Evolutionary conservation across 2,113 vertebrate genomes (phyloP), one percentile per base, ranked within the genome.

Genomic region (Deroptyus accipitrinus): DNA sequence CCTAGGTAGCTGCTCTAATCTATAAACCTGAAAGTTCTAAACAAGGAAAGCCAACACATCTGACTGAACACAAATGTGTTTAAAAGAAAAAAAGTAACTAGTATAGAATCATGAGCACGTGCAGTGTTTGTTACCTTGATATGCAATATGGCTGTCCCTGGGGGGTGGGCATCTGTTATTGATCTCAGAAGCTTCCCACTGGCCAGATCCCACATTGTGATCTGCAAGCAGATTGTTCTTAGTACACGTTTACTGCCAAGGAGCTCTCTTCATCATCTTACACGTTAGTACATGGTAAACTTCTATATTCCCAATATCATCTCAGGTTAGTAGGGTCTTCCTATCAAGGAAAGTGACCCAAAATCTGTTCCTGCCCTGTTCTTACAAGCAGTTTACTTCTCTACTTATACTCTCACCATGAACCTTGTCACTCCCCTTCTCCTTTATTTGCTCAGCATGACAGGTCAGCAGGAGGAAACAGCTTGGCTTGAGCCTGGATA

Each of bases 171-270:
- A 94, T 99, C 99, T 61, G 98, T 99, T 98, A 99, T 99, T 9
- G 99, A 99, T 88, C 99, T 98, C 25, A 99, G 98, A 76, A 99
- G 98, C 95, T 99, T 99, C 85, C 99, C 99, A 95, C 99, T 99
- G 95, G 99, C 99, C 91, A 99, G 98, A 97, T 99, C 99, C 99
- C 99, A 99, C 99, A 99, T 99, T 1, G 99, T 99, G 94, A 99
- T 99, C 99, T 99, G 86, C 31, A 98, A 94, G 44, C n/a, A 95
- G 73, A 97, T 8, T 89, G 76, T 91, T 94, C 92, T 96, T 51
- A 97, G 73, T 11, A 46, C 83, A 39, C 81, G 1, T 17, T 33
- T 68, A n/a, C 42, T 74, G 68, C 2, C 68, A 31, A 67, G 31
- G 18, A 15, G 4, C 15, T 51, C 72, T 44, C 46, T 68, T 28